Evolutionary conservation across 2,797 vertebrate genomes (phyloP).

Genomic region (Thaleichthys pacificus): DNA sequence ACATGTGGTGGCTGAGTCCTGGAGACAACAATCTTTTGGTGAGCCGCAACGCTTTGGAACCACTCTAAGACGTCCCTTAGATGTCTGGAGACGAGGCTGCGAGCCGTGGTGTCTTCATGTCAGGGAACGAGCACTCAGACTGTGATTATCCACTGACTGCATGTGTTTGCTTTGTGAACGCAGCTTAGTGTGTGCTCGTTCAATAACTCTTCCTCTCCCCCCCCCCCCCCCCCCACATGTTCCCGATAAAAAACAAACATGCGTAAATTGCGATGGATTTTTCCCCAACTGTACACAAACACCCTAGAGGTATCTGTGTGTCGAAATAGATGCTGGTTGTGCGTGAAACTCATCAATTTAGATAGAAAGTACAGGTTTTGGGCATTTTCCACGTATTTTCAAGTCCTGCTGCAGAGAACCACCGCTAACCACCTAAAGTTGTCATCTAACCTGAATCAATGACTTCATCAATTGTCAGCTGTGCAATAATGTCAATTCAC

Average conservation of each 20-base stretch:
- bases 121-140: constrained; percentile 43
- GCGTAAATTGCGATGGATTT: constrained; percentile 16
- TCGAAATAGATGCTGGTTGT: constrained; percentile 11
- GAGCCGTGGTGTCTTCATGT: constrained; percentile 36
- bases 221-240: constrained; percentile 33
- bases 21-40: not conserved
- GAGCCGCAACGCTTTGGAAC: not conserved
- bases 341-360: not conserved
- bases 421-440: too few species aligned
- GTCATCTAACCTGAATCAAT: too few species aligned
- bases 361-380: not conserved
- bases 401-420: not conserved
- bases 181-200: constrained; percentile 33
- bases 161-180: constrained; percentile 50
- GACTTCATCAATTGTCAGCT: too few species aligned
- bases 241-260: constrained; percentile 41
- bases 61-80: constrained; percentile 41
- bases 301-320: constrained; percentile 12
- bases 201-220: constrained; percentile 20
- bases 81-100: constrained; percentile 31
- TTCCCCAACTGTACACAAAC: constrained; percentile 12
- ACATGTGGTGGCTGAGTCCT: not conserved
- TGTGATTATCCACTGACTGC: constrained; percentile 48
- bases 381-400: not conserved
- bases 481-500: constrained; percentile 36